Base-by-base conservation (phyloP, 2,888 invertebrate species). In the Ecdyonurus torrentis region DNA sequence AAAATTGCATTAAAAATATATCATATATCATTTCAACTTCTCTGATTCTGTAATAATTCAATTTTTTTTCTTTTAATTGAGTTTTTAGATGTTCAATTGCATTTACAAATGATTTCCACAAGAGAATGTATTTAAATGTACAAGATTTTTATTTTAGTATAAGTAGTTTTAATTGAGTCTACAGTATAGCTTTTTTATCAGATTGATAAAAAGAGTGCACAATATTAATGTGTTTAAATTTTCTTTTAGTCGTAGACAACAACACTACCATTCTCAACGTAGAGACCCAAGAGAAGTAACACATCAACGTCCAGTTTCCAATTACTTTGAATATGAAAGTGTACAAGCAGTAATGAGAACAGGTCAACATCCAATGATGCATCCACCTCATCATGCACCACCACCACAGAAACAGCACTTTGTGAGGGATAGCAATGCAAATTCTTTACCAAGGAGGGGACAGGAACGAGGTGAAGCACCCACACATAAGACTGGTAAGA, bases 321-420 rank as follows among this genome's bases (percentile, higher is more conserved):
- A 88, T 75, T 89, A 86, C 75, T 90, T 89, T 74, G 90, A 91
- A 74, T 90, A 90, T 74, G 90, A 90, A 74, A 86, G 83, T 67
- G 84, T 87, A 37, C 86, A 86, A 68, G 80, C 85, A 66, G 63
- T 66, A 70, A 62, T 67, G 68, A 64, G 64, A 69, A 66, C 59
- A 66, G 65, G 63, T 24, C 55, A 55, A 25, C 25, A 55, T 1
- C 50, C 25, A 7, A 23, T 25, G 2, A 58, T 23, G 18, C 63
- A 20, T 2, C 59, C 22, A 5, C 63, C 37, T 19, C 64, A 59
- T 58, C 64, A 58, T 61, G 64, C 60, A 59, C 59, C 20, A 53
- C 66, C 20, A 23, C 62, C 52, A 15, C 62, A 52, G 63, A 66
- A 66, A 50, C 62, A 53, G 15, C 66, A 66, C 20, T 23, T 25